Evolutionary conservation across 2,797 vertebrate genomes (phyloP).

Genomic region (Chiloscyllium punctatum): DNA sequence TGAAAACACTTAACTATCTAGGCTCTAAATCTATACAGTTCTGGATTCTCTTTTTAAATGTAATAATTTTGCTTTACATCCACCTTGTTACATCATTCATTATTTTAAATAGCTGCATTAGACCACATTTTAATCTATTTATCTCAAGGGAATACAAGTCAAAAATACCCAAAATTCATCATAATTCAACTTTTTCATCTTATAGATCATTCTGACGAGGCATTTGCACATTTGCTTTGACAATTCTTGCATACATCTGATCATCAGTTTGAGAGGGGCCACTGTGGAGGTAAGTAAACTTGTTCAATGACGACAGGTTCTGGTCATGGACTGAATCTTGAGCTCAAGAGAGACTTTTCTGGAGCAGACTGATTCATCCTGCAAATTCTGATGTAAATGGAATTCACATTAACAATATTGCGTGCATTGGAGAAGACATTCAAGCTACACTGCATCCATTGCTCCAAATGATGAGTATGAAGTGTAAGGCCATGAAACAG

Average conservation of each 20-base stretch:
- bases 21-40: neutral
- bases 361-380: neutral
- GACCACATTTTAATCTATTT: neutral
- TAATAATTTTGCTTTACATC: neutral
- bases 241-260: neutral
- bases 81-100: neutral
- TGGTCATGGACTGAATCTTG: neutral
- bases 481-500: too few species aligned
- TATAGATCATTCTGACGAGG: neutral
- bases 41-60: neutral
- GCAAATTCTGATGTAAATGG: too few species aligned
- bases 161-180: neutral
- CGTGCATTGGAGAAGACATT: neutral
- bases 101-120: neutral
- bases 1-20: neutral
- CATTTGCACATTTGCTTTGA: neutral
- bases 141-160: neutral
- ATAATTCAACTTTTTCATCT: neutral
- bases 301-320: neutral
- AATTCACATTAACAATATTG: neutral
- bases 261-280: neutral
- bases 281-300: neutral
- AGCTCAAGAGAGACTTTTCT: neutral
- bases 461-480: neutral
- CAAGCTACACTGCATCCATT: neutral